These are phyloP conservation scores for Eptatretus burgeri DNA, from an alignment of 2,113 vertebrate species.

Conservation along the genomic window DNA sequence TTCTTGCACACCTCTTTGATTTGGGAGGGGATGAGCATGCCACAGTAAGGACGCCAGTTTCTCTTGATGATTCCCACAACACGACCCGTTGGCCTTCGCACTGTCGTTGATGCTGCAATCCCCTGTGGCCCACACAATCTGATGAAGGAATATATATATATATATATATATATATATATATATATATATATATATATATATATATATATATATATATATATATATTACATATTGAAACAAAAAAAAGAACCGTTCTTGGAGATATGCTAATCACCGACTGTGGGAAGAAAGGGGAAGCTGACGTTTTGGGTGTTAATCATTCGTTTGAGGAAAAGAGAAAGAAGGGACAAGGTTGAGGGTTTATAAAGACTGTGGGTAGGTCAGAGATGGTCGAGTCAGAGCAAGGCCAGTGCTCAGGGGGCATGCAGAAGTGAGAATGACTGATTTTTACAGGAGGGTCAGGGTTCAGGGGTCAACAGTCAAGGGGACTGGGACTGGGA, in stretches of 20 bases:
- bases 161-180: too few relatives aligned
- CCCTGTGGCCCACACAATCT: slow-evolving; percentile 13
- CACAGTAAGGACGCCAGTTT: slow-evolving; percentile 75
- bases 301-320: neutral
- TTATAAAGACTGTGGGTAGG: neutral
- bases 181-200: too few relatives aligned
- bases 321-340: neutral
- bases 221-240: too few relatives aligned
- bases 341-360: neutral
- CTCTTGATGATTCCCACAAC: slow-evolving; percentile 82
- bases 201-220: too few relatives aligned
- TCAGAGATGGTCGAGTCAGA: too few relatives aligned
- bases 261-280: neutral
- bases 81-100: slow-evolving; percentile 42
- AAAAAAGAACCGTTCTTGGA: too few relatives aligned
- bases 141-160: slow-evolving; percentile 17
- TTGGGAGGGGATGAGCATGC: slow-evolving; percentile 56
- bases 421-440: too few relatives aligned
- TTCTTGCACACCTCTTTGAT: slow-evolving; percentile 50
- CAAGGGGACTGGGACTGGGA: too few relatives aligned
- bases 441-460: too few relatives aligned
- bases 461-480: too few relatives aligned
- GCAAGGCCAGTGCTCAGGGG: too few relatives aligned
- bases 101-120: slow-evolving; percentile 16
- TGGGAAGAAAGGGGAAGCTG: neutral